These are phyloP conservation scores for Hipparchia sbordonii DNA, from an alignment of 2,888 invertebrate species.

Conservation along the genomic window DNA sequence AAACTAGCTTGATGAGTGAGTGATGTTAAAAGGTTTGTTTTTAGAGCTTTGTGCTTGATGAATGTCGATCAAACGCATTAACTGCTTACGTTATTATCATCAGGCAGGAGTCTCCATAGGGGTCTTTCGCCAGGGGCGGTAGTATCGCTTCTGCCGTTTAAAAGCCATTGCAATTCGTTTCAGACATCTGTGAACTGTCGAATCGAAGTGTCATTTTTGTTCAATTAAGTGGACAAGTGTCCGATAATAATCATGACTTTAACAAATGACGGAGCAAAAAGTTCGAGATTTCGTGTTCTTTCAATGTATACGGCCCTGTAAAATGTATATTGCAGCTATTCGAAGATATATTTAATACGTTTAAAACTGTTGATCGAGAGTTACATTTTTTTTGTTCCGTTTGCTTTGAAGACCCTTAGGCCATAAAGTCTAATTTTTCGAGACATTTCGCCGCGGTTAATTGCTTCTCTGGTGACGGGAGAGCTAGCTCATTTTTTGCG, in stretches of 20 bases:
- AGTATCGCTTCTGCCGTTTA: background rate
- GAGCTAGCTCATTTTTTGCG: too few species aligned
- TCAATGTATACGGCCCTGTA: background rate
- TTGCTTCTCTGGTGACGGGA: too few species aligned
- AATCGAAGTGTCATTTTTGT: slow-evolving; percentile 6
- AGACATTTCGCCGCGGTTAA: too few species aligned
- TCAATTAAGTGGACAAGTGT: slow-evolving; percentile 18
- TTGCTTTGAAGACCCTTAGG: too few species aligned
- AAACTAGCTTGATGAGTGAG: too few species aligned
- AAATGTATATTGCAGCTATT: too few species aligned
- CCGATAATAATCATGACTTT: slow-evolving; percentile 28
- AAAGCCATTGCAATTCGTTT: background rate
- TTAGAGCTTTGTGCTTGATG: background rate
- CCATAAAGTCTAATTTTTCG: too few species aligned
- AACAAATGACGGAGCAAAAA: slow-evolving; percentile 23
- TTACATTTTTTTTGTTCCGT: too few species aligned
- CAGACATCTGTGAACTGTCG: slow-evolving; percentile 23
- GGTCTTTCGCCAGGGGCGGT: too few species aligned
- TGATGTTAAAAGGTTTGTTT: background rate
- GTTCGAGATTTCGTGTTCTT: background rate
- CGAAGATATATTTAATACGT: too few species aligned
- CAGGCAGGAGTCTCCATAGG: background rate
- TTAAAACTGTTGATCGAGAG: too few species aligned
- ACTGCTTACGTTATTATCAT: background rate
- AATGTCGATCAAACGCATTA: background rate